These are phyloP conservation scores for Ectemnius lituratus DNA, from an alignment of 2,888 invertebrate genomes.

Conservation along the genomic window DNA sequence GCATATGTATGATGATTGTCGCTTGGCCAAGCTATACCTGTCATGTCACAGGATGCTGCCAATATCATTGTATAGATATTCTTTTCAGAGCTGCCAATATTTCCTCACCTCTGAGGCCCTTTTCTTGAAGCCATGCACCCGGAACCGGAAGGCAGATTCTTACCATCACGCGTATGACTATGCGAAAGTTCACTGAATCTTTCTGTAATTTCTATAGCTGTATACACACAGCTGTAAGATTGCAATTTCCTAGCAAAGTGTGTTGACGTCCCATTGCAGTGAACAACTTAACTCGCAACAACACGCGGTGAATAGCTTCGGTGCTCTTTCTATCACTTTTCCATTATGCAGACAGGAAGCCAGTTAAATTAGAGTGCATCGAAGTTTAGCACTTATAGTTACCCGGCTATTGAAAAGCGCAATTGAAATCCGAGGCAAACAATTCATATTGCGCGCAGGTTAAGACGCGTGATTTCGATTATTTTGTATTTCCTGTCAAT, in stretches of 20 bases:
- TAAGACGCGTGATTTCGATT: no score
- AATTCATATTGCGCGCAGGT: neutral
- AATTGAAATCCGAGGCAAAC: neutral
- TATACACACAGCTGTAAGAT: no score
- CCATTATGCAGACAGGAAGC: slow-evolving; percentile 39
- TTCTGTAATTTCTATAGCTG: no score
- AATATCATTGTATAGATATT: slow-evolving; percentile 19
- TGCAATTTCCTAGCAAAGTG: no score
- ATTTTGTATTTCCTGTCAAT: no score
- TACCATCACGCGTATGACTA: no score
- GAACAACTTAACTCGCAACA: neutral
- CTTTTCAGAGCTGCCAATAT: slow-evolving; percentile 30
- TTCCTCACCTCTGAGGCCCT: neutral
- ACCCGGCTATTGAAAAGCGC: neutral
- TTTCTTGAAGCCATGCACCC: no score
- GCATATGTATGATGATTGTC: no score
- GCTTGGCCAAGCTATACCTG: neutral
- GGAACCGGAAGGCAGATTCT: no score
- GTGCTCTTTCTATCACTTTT: slow-evolving; percentile 42
- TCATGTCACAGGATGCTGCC: slow-evolving; percentile 18
- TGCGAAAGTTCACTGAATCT: no score
- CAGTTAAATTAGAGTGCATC: neutral
- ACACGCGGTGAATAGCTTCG: slow-evolving; percentile 28
- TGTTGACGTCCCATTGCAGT: no score
- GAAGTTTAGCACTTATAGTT: neutral